phyloP scores from a whole-genome alignment of 2,113 vertebrate species.

The Passerina amoena region DNA sequence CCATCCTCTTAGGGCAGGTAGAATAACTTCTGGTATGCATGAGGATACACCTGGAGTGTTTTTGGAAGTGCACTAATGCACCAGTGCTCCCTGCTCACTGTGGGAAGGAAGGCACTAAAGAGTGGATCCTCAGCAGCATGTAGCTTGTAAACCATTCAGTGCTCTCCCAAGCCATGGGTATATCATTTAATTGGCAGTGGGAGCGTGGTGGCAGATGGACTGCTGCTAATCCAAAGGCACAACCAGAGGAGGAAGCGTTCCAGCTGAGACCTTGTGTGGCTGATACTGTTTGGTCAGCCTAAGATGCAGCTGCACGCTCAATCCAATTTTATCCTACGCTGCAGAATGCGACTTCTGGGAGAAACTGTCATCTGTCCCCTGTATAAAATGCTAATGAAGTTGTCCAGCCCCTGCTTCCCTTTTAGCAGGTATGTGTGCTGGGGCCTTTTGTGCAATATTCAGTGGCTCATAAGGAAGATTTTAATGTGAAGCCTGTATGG shows the following conservation, averaged over 20 bases:
- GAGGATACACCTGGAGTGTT: background rate
- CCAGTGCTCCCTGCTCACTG: background rate
- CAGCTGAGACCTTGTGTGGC: background rate
- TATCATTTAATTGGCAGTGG: background rate
- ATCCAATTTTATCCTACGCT: background rate
- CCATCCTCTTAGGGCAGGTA: background rate
- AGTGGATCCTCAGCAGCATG: background rate
- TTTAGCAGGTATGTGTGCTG: background rate
- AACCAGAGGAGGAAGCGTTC: background rate
- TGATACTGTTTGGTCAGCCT: background rate
- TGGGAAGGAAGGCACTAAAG: background rate
- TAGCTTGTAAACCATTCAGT: background rate
- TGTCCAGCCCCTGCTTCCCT: background rate
- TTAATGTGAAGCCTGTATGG: background rate
- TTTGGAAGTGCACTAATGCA: background rate
- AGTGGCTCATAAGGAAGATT: background rate
- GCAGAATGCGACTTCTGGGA: background rate
- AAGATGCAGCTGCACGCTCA: background rate
- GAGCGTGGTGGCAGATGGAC: background rate
- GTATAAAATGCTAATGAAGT: background rate
- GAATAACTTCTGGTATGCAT: background rate
- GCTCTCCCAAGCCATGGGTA: background rate
- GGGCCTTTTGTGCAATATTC: background rate
- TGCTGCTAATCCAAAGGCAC: background rate
- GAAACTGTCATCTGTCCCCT: background rate